Conservation (phyloP, 2,888 invertebrate genomes). For the Theristus sp. region DNA sequence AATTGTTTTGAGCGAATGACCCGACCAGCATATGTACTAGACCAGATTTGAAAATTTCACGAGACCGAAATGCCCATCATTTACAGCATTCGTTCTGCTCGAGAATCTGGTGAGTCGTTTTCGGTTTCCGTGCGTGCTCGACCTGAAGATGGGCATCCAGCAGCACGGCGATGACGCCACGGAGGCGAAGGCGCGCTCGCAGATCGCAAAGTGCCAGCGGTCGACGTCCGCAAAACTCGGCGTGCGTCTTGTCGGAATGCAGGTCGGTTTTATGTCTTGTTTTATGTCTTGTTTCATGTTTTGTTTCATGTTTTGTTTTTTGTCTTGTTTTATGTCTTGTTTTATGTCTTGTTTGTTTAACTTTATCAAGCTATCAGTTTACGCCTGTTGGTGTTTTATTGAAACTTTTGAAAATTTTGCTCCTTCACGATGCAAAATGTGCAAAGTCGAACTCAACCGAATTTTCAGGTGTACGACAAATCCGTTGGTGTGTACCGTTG, state of each 20-base stretch:
- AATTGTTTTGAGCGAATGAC: no score
- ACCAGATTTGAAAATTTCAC: no score
- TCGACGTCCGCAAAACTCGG: conserved; percentile 69
- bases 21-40: no score
- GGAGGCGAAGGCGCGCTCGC: conserved; percentile 65
- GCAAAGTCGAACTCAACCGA: no score
- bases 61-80: no score
- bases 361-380: no score
- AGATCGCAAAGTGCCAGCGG: conserved; percentile 75
- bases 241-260: conserved; percentile 73
- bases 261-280: conserved; percentile 37
- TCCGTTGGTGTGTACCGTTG: conserved; percentile 43
- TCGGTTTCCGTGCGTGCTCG: conserved; percentile 53
- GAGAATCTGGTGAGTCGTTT: conserved; percentile 32
- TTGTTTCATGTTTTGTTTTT: conserved; percentile 1
- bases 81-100: conserved; percentile 15
- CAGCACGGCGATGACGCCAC: conserved; percentile 79
- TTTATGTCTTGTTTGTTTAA: background rate
- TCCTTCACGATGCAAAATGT: no score
- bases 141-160: conserved; percentile 77
- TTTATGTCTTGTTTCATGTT: background rate
- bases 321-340: no score
- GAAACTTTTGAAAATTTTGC: no score
- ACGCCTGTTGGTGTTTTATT: no score
- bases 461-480: conserved; percentile 50